Evolutionary conservation across 92 coral and sea anemone species (phyloP).

Genomic region (Montipora capitata): DNA sequence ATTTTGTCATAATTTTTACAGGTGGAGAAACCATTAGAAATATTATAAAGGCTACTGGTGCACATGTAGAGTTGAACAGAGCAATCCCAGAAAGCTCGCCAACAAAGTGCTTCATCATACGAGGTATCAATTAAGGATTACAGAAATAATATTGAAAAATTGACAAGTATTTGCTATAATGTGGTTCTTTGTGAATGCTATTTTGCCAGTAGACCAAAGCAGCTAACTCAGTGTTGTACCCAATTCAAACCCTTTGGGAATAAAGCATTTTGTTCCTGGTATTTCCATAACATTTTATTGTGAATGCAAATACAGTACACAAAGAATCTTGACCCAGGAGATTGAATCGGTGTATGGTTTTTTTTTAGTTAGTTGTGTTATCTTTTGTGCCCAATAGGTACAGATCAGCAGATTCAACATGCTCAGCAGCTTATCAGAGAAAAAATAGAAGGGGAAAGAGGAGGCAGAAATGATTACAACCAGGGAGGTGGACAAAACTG

Average conservation of each 20-base stretch:
- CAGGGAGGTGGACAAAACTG: constrained; percentile 66
- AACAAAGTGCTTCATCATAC: constrained; percentile 86
- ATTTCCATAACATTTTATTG: no score
- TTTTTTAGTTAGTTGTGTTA: neutral
- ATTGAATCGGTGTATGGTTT: no score
- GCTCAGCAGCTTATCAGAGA: constrained; percentile 95
- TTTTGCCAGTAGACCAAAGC: no score
- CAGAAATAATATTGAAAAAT: neutral
- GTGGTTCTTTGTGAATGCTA: no score
- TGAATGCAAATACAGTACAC: no score
- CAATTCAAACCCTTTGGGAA: no score
- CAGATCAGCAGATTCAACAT: constrained; percentile 96
- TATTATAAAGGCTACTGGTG: constrained; percentile 89
- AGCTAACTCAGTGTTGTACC: no score
- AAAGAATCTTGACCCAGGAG: no score
- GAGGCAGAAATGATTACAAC: constrained; percentile 54
- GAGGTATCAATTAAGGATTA: constrained; percentile 73
- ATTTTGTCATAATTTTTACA: neutral
- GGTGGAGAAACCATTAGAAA: constrained; percentile 98
- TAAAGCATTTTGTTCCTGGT: no score
- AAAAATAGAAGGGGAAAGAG: constrained; percentile 86
- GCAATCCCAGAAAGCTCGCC: constrained; percentile 94
- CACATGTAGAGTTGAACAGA: constrained; percentile 97
- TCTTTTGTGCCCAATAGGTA: constrained; percentile 60
- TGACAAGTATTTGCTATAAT: no score